Conservation (phyloP, 1,140 invertebrate genomes). For the Oncopodura yosiiana region DNA sequence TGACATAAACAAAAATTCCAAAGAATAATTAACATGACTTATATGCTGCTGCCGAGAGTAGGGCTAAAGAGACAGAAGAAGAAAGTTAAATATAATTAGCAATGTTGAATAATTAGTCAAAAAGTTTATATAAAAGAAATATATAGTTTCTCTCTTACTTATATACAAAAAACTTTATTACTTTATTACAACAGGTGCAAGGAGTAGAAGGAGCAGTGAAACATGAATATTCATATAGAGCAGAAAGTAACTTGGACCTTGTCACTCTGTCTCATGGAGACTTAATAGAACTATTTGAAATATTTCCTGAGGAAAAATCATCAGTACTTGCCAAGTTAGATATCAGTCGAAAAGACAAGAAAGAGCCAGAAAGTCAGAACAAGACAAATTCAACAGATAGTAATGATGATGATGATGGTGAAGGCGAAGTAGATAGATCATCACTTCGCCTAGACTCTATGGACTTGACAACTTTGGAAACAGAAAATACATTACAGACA, state of each 20-base stretch:
- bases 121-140: neutral
- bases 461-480: too few relatives aligned
- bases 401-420: too few relatives aligned
- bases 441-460: too few relatives aligned
- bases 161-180: neutral
- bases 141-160: neutral
- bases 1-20: too few relatives aligned
- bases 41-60: neutral
- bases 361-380: too few relatives aligned
- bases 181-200: neutral
- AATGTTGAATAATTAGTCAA: neutral
- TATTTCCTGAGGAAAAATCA: conserved; percentile 6
- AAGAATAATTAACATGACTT: too few relatives aligned
- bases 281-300: conserved; percentile 6
- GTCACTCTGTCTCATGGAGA: conserved; percentile 3
- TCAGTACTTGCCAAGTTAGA: neutral
- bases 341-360: too few relatives aligned
- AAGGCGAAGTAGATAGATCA: too few relatives aligned
- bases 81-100: neutral
- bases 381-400: too few relatives aligned
- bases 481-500: too few relatives aligned
- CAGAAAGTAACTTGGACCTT: conserved; percentile 4
- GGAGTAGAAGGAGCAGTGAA: neutral
- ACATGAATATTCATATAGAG: conserved; percentile 10
- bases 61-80: neutral